phyloP scores from a whole-genome alignment of 2,888 invertebrate genomes.

The Dusona sp. region DNA sequence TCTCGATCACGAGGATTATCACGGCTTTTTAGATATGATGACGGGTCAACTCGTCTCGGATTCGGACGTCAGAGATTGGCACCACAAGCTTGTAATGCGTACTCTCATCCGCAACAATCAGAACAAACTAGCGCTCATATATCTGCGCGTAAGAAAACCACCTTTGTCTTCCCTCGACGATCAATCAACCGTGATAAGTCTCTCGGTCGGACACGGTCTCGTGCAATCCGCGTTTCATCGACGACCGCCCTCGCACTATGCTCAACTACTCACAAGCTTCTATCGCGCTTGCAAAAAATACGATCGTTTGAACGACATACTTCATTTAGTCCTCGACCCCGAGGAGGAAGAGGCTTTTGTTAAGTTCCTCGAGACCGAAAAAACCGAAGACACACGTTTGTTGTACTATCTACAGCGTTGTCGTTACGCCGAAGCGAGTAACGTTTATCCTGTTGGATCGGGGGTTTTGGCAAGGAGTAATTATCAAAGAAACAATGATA shows the following conservation, averaged over 20 bases:
- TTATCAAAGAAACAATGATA: constrained; percentile 58
- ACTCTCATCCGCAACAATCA: constrained; percentile 89
- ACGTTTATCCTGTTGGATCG: constrained; percentile 53
- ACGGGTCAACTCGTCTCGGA: constrained; percentile 79
- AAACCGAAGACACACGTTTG: constrained; percentile 89
- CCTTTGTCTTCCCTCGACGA: constrained; percentile 86
- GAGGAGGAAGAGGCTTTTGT: constrained; percentile 90
- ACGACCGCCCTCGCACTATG: constrained; percentile 79
- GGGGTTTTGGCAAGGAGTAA: constrained; percentile 2
- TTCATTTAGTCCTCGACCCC: constrained; percentile 87
- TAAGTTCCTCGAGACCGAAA: constrained; percentile 88
- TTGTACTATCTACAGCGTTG: constrained; percentile 90
- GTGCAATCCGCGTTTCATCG: constrained; percentile 82
- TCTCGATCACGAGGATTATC: constrained; percentile 93
- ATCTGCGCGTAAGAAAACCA: constrained; percentile 88
- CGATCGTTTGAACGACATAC: constrained; percentile 83
- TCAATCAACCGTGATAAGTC: constrained; percentile 81
- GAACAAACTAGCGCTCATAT: constrained; percentile 89
- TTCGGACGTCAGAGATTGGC: constrained; percentile 89
- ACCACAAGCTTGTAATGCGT: constrained; percentile 89
- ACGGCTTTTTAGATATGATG: constrained; percentile 85
- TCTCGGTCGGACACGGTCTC: constrained; percentile 81
- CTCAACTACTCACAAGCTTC: constrained; percentile 78
- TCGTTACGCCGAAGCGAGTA: constrained; percentile 80
- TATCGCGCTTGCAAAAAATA: constrained; percentile 80